phyloP scores from a whole-genome alignment of 2,797 vertebrate species.

The Eupleurogrammus muticus region DNA sequence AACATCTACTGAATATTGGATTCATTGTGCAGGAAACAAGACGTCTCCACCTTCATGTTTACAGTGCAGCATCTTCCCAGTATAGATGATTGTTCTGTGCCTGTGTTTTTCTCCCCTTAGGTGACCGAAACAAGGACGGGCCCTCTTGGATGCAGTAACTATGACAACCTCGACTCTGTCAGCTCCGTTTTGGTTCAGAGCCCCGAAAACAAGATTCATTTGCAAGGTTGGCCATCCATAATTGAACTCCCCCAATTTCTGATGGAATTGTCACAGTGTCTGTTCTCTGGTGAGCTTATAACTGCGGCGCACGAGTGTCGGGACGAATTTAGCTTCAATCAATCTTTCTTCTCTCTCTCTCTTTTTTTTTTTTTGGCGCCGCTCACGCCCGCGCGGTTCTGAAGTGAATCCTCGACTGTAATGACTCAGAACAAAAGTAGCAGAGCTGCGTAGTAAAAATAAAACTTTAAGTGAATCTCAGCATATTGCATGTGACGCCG shows the following conservation, averaged over 20 bases:
- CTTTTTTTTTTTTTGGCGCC: constrained; percentile 9
- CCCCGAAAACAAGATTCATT: constrained; percentile 98
- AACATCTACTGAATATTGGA: not conserved
- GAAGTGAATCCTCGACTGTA: constrained; percentile 63
- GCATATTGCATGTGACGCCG: constrained; percentile 50
- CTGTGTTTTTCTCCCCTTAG: constrained; percentile 79
- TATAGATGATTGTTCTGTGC: constrained; percentile 61
- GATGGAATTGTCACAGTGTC: constrained; percentile 81
- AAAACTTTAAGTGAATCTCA: constrained; percentile 62
- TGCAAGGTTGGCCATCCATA: constrained; percentile 93
- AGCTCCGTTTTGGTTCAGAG: constrained; percentile 99
- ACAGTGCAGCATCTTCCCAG: constrained; percentile 47
- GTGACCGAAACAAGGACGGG: constrained; percentile 98
- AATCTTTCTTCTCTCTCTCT: constrained; percentile 55
- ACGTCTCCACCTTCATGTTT: no score
- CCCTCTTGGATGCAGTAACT: constrained; percentile 99
- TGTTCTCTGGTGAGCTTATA: constrained; percentile 73
- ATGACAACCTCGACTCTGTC: constrained; percentile 99
- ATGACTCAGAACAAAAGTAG: constrained; percentile 67
- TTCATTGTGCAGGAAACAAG: not conserved
- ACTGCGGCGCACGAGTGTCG: constrained; percentile 71
- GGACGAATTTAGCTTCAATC: constrained; percentile 79
- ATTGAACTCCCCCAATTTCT: constrained; percentile 80
- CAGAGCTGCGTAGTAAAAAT: constrained; percentile 51
- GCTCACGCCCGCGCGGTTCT: constrained; percentile 55